A percentile compares a stretch with the other conserved stretches of the same genome.
These are phyloP conservation scores for Sericinus montela DNA, from an alignment of 2,888 invertebrate genomes.

Conservation along the genomic window DNA sequence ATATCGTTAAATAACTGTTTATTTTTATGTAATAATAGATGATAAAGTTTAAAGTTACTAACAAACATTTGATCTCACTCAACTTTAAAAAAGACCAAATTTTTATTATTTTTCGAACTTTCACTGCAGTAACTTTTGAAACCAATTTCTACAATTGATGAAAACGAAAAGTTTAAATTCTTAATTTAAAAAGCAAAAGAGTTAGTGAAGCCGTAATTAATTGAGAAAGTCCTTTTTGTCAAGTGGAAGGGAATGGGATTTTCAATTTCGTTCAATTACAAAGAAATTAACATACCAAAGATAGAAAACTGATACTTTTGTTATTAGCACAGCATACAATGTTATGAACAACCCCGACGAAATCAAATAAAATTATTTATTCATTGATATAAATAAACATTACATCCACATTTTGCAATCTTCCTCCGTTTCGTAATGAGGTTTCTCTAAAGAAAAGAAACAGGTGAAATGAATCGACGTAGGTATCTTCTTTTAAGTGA, in stretches of 20 bases:
- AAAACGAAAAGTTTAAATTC: conserved; percentile 16
- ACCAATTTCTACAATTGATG: conserved; percentile 16
- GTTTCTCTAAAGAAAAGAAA: too few relatives aligned
- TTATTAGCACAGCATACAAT: conserved; percentile 3
- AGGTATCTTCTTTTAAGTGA: too few relatives aligned
- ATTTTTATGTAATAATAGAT: too few relatives aligned
- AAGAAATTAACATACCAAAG: conserved; percentile 3
- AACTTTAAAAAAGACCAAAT: too few relatives aligned
- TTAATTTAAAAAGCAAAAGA: conserved; percentile 15
- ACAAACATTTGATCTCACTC: conserved; percentile 6
- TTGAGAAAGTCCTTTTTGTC: conserved; percentile 10
- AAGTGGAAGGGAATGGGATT: conserved; percentile 3
- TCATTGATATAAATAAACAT: too few relatives aligned
- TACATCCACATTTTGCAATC: too few relatives aligned
- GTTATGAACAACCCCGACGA: too few relatives aligned
- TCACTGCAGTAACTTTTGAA: conserved; percentile 4
- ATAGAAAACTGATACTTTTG: background rate
- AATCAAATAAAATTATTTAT: too few relatives aligned
- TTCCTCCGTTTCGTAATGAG: too few relatives aligned
- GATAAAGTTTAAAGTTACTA: too few relatives aligned
- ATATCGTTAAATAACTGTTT: too few relatives aligned
- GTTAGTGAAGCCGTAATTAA: conserved; percentile 15
- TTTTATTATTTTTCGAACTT: conserved; percentile 4
- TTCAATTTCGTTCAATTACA: conserved; percentile 5
- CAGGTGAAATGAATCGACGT: too few relatives aligned